phyloP scores from a whole-genome alignment of 2,797 vertebrate species.

The Diceros bicornis region DNA sequence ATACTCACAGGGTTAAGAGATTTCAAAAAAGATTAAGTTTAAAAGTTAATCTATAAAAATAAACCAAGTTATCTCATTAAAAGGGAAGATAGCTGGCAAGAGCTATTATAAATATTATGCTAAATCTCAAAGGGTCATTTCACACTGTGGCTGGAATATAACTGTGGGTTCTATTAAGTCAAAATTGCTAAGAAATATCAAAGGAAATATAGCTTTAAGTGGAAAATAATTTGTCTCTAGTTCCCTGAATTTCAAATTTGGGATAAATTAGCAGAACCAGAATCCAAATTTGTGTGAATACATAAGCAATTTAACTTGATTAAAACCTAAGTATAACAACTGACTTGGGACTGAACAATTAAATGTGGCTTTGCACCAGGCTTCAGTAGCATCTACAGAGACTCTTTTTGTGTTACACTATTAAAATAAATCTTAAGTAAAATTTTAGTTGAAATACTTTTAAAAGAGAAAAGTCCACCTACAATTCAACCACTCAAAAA shows the following conservation, averaged over 20 bases:
- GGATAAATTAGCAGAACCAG: constrained; percentile 54
- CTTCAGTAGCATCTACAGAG: not conserved
- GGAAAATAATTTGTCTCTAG: constrained; percentile 60
- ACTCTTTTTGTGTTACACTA: not conserved
- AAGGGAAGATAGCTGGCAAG: not conserved
- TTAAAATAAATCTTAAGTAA: constrained; percentile 33
- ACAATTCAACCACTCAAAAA: constrained; percentile 36
- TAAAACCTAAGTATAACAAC: constrained; percentile 45
- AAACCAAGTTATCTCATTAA: constrained; percentile 36
- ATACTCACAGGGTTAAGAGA: not conserved
- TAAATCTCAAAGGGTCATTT: constrained; percentile 26
- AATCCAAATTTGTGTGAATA: constrained; percentile 3
- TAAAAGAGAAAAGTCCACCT: not conserved
- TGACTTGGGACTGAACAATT: constrained; percentile 16
- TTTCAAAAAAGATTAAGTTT: constrained; percentile 54
- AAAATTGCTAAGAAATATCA: constrained; percentile 55
- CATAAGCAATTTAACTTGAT: constrained; percentile 48
- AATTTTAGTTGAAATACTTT: not conserved
- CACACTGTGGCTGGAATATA: not conserved
- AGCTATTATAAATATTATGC: not conserved
- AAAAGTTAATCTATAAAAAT: constrained; percentile 26
- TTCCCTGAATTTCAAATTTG: constrained; percentile 45
- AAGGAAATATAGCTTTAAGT: constrained; percentile 9
- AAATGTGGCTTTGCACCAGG: not conserved
- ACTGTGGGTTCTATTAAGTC: not conserved